Evolutionary conservation across 2,888 invertebrate species (phyloP), one percentile per base, ranked within the genome.

Genomic region (Catonia carolina): DNA sequence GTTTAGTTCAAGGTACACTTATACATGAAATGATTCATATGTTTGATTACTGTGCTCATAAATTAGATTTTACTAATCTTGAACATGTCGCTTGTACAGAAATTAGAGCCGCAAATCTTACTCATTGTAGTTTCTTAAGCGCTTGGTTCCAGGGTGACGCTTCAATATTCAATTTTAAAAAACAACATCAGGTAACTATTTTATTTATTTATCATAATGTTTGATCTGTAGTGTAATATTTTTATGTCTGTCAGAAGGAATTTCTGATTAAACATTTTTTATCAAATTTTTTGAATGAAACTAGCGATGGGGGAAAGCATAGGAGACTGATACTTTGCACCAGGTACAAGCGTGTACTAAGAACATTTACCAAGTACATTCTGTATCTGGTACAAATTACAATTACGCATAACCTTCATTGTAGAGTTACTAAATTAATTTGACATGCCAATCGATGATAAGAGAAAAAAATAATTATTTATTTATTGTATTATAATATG

Each of bases 1-100:
- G 82, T 10, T 77, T 84, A 71, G 82, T 91, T 0, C 87, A 88
- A 70, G 86, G 85, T 18, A 87, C 93, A 1, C 70, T 97, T 39
- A 83, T 86, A 0, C 97, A 97, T 67, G 97, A 97, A 73, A 82
- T 97, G 81, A 86, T 96, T 47, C 97, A 97, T 71, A 95, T 96
- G 90, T 96, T 93, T 69, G 97, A 97, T 72, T 89, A 83, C 69
- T 97, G 97, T 70, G 81, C 85, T 41, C 89, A 93, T 63, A 82
- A 96, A 47, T 70, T 95, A 55, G 88, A 97, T 73, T 91, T 94
- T 67, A 85, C 81, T 65, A 91, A 96, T 70, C 77, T 93, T 62
- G 87, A 94, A 62, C 97, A 97, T 71, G 73, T 97, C 56, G 96
- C 96, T 0, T 97, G 97, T 69, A 92, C 95, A 0, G 97, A 97